A percentile compares a stretch with the other conserved stretches of the same genome.
These are phyloP conservation scores for Syngnathus scovelli DNA, from an alignment of 2,113 vertebrate species.

Conservation along the genomic window DNA sequence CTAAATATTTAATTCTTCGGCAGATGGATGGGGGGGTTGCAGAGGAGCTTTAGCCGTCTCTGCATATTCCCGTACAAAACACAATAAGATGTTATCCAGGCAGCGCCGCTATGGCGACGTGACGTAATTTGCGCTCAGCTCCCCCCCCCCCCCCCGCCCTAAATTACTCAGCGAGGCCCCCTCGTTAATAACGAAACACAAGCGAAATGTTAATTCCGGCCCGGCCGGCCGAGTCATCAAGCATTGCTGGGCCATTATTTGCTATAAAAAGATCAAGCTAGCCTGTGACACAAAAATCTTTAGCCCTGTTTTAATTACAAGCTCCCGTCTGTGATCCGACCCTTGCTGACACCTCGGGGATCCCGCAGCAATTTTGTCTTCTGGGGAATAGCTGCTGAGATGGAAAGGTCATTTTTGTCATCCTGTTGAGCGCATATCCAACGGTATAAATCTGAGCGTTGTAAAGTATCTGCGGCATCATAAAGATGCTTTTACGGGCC, in stretches of 20 bases:
- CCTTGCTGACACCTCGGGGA: constrained; percentile 53
- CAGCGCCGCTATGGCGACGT: background rate
- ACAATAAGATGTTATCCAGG: background rate
- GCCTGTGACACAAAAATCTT: constrained; percentile 38
- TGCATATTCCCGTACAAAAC: background rate
- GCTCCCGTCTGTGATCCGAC: constrained; percentile 26
- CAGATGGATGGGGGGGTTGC: background rate
- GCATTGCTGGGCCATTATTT: constrained; percentile 28
- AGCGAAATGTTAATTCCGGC: constrained; percentile 34
- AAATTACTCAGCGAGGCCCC: constrained; percentile 26
- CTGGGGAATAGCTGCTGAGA: constrained; percentile 11
- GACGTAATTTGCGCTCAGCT: constrained; percentile 9
- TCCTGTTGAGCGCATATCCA: background rate
- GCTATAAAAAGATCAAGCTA: constrained; percentile 23
- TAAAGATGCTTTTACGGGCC: constrained; percentile 5
- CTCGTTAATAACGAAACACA: constrained; percentile 42
- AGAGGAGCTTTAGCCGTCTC: background rate
- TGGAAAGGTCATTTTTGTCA: constrained; percentile 18
- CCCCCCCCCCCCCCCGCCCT: constrained; percentile 9
- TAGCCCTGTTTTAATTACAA: constrained; percentile 50
- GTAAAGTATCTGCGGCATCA: constrained; percentile 8
- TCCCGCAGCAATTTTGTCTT: constrained; percentile 39
- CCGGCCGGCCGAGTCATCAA: constrained; percentile 22
- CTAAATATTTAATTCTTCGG: constrained; percentile 1
- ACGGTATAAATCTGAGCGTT: constrained; percentile 6